Percentiles rank a stretch among this genome's conserved stretches.
Evolutionary conservation across 2,113 vertebrate species (phyloP).

Genomic region (Abramis brama): DNA sequence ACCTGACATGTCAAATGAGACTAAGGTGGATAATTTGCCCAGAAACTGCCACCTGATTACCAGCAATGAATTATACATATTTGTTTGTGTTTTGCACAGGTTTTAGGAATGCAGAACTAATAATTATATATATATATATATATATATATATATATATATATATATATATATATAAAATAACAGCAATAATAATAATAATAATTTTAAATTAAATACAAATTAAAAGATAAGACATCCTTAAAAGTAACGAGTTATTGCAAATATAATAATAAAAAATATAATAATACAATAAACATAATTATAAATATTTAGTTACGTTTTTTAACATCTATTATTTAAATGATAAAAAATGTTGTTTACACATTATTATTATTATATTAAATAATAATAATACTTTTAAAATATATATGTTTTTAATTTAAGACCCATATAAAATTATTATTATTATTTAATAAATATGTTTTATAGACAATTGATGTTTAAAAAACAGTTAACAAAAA

Average conservation of each 20-base stretch:
- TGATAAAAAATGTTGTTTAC: no score
- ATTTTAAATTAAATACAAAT: neutral
- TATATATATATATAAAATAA: neutral
- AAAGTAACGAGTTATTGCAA: neutral
- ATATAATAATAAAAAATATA: neutral
- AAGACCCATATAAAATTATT: neutral
- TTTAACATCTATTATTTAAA: no score
- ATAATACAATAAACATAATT: neutral
- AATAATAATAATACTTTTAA: neutral
- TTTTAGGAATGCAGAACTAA: neutral
- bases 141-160: no score
- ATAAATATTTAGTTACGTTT: neutral
- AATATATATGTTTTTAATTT: neutral
- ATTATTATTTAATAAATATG: neutral
- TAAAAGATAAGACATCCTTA: neutral
- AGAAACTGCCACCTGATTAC: neutral
- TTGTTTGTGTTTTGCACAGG: neutral
- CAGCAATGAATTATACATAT: neutral
- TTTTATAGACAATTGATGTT: neutral
- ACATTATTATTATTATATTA: neutral
- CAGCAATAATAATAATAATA: neutral
- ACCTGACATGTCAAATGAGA: slow-evolving; percentile 31
- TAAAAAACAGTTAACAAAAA: neutral
- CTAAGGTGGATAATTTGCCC: neutral
- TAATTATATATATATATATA: no score